A percentile compares a stretch with the other conserved stretches of the same genome.
Evolutionary conservation across 2,797 vertebrate genomes (phyloP).

Genomic region (Argya squamiceps): DNA sequence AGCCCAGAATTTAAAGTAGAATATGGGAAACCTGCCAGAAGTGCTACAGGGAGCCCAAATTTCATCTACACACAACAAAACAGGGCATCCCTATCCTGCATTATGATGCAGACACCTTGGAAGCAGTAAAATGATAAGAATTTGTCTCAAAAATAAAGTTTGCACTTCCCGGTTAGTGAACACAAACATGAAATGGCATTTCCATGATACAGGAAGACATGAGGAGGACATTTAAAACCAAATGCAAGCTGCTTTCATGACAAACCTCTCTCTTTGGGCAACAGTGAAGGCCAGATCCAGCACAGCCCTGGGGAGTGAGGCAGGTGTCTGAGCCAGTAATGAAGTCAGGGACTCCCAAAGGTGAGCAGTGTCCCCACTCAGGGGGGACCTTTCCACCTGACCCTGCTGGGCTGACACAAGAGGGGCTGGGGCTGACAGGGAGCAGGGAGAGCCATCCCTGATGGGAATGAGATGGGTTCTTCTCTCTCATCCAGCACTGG

Average conservation of each 20-base stretch:
- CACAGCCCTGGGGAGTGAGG: neutral
- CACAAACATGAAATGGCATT: neutral
- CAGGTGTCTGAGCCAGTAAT: neutral
- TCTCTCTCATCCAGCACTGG: fast-evolving
- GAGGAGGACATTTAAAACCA: neutral
- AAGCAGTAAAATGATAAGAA: neutral
- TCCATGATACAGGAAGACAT: neutral
- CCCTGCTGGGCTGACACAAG: fast-evolving
- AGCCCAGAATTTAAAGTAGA: slow-evolving; percentile 9
- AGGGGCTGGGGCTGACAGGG: neutral
- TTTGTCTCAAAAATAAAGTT: neutral
- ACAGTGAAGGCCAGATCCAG: neutral
- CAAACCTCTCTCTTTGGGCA: neutral
- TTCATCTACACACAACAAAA: neutral
- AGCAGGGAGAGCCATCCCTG: neutral
- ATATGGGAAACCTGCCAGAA: neutral
- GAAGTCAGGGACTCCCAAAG: neutral
- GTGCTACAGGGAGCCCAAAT: neutral
- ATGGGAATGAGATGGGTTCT: neutral
- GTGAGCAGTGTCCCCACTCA: fast-evolving
- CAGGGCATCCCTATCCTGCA: neutral
- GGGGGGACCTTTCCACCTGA: neutral
- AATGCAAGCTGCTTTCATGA: neutral
- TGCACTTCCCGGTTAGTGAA: neutral
- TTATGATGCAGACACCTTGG: neutral